These are phyloP conservation scores for Athrips mouffetella DNA, from an alignment of 2,888 invertebrate genomes.

Conservation along the genomic window DNA sequence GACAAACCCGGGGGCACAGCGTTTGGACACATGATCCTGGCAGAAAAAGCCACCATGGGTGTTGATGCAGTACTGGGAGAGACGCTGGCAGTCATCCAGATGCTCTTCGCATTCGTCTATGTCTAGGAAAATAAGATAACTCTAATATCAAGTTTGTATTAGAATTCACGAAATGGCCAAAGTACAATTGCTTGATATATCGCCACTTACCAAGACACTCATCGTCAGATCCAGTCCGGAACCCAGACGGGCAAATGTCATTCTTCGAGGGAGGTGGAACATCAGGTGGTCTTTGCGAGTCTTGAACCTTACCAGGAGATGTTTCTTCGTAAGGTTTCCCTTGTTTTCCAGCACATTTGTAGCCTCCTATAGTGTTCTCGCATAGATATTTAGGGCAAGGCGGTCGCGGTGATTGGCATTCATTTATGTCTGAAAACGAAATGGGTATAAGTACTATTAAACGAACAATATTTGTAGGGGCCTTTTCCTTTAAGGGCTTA, in stretches of 20 bases:
- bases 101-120: conserved; percentile 85
- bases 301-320: conserved; percentile 33
- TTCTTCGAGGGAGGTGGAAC: conserved; percentile 39
- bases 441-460: too few relatives aligned
- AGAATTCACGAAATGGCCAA: too few relatives aligned
- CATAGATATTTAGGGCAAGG: conserved; percentile 72
- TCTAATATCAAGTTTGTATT: not conserved
- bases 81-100: conserved; percentile 81
- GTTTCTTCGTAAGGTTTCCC: conserved; percentile 60
- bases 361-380: conserved; percentile 72
- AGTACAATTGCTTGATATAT: too few relatives aligned
- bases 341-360: conserved; percentile 64
- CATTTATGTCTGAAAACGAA: conserved; percentile 86
- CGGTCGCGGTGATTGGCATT: conserved; percentile 80
- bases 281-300: conserved; percentile 27
- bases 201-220: conserved; percentile 67
- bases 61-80: conserved; percentile 84
- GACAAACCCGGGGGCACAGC: conserved; percentile 82
- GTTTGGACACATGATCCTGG: conserved; percentile 80
- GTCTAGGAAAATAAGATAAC: conserved; percentile 62
- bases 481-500: too few relatives aligned
- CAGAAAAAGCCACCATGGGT: conserved; percentile 84
- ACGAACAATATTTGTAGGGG: too few relatives aligned
- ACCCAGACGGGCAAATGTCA: conserved; percentile 77
- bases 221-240: conserved; percentile 69